These are phyloP conservation scores for Anoplius nigerrimus DNA, from an alignment of 2,888 invertebrate species.

Conservation along the genomic window DNA sequence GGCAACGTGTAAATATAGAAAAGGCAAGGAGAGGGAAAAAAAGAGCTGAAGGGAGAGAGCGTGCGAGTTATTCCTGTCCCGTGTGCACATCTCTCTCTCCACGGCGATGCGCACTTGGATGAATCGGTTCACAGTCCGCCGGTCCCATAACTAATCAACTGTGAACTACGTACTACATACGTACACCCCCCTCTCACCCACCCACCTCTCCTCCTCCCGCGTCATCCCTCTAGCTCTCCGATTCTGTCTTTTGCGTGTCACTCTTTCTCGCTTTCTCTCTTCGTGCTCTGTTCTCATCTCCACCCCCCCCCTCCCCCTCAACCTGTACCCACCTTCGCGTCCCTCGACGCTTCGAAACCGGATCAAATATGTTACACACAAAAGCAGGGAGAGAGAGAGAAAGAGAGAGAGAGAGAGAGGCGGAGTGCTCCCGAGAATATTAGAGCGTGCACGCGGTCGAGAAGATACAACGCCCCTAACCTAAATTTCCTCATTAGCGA, in stretches of 20 bases:
- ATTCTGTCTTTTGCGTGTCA: conserved; percentile 7
- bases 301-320: conserved; percentile 28
- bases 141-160: conserved; percentile 66
- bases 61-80: conserved; percentile 45
- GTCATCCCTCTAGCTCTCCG: conserved; percentile 9
- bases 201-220: conserved; percentile 18
- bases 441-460: conserved; percentile 9
- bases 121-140: conserved; percentile 65
- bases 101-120: conserved; percentile 61
- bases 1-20: background rate
- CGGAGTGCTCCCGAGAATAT: conserved; percentile 32
- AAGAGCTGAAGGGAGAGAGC: conserved; percentile 2
- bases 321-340: conserved; percentile 35
- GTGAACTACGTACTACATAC: conserved; percentile 49
- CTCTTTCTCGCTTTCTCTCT: conserved; percentile 11
- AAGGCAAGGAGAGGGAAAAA: background rate
- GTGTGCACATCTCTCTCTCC: conserved; percentile 34
- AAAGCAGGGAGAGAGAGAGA: conserved; percentile 23
- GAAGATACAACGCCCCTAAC: conserved; percentile 32
- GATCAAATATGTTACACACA: conserved; percentile 33
- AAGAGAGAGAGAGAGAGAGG: conserved; percentile 2
- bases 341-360: conserved; percentile 28
- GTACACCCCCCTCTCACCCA: conserved; percentile 1
- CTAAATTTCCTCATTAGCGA: conserved; percentile 50
- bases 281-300: background rate